Base-by-base conservation (phyloP, 2,797 vertebrate genomes). In the Kryptolebias ocellatus region DNA sequence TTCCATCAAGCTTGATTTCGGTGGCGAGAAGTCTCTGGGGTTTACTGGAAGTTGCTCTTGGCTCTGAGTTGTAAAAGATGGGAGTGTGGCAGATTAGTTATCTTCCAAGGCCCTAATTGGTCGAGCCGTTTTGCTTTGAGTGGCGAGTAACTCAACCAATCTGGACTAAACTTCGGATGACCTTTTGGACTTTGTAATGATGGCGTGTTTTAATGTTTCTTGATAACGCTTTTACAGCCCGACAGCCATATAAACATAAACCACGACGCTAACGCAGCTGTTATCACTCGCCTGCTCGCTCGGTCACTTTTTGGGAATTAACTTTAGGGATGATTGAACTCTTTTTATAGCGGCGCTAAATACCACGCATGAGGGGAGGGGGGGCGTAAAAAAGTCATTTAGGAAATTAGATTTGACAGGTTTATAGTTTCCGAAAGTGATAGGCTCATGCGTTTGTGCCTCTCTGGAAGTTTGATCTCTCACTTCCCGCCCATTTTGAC, bases 91-190 rank as follows among this genome's bases (percentile, higher is more conserved):
- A 54, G 64, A 28, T 61, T 42, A 54, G 57, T 67, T 83, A 72
- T 80, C 54, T 66, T 60, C 62, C 64, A 66, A 15, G 44, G 53
- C 20, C 71, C 58, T 67, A 54, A 78, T 82, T 61, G 63, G 57
- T 60, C 76, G 55, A 72, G 74, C 62, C 27, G 24, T 15, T 70
- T 54, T 68, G 72, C 49, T 78, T 53, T 55, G 68, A 24, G 76
- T 83, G 78, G 70, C 71, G 29, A 74, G 73, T 68, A 68, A 69
- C 74, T 62, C 20, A 17, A 42, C 60, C 56, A 67, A 24, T 11
- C 14, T 37, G 15, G 27, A 29, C 24, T 61, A 53, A 82, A 64
- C 66, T 46, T 31, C 18, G 5, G 20, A 29, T 67, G 73, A 82
- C 64, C 64, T 58, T 24, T 51, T 52, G 45, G 47, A 60, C 37